A percentile compares a stretch with the other conserved stretches of the same genome.
These are phyloP conservation scores for Hirtodrosophila histrioides DNA, from an alignment of 2,888 invertebrate genomes.

Conservation along the genomic window DNA sequence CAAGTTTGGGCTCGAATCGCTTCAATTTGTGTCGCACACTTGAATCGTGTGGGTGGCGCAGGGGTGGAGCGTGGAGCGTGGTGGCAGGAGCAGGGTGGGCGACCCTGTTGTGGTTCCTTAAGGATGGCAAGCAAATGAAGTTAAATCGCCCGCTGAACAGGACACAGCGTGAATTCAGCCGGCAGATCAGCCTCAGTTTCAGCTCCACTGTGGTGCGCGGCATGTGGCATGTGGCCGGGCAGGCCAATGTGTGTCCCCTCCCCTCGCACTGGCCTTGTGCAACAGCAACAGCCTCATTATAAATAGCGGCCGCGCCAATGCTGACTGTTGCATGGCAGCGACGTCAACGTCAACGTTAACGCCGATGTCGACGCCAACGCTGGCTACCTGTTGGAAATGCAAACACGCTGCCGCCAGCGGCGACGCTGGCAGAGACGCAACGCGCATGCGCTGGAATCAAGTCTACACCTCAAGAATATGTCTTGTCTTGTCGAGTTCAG, in stretches of 20 bases:
- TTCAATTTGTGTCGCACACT: too few relatives aligned
- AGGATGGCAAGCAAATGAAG: conserved; percentile 52
- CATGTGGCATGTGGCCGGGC: conserved; percentile 26
- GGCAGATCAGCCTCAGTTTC: conserved; percentile 21
- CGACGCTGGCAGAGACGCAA: conserved; percentile 41
- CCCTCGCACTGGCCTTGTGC: conserved; percentile 38
- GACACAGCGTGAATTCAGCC: conserved; percentile 52
- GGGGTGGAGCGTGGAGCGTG: too few relatives aligned
- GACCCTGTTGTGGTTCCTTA: conserved; percentile 7
- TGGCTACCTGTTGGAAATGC: conserved; percentile 78
- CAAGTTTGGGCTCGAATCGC: too few relatives aligned
- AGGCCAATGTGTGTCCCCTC: not conserved
- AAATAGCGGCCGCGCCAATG: conserved; percentile 48
- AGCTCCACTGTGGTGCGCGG: conserved; percentile 29
- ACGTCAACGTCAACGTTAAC: conserved; percentile 21
- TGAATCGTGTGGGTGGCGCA: too few relatives aligned
- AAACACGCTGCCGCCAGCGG: conserved; percentile 46
- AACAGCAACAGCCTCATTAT: conserved; percentile 62
- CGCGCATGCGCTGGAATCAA: conserved; percentile 69
- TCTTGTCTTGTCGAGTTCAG: conserved; percentile 7
- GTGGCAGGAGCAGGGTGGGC: too few relatives aligned
- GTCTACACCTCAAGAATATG: conserved; percentile 51
- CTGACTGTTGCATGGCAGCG: conserved; percentile 71
- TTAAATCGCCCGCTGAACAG: conserved; percentile 49
- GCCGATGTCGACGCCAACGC: conserved; percentile 40